These are phyloP conservation scores for Caenorhabditis tropicalis DNA, from an alignment of 1,140 invertebrate species.

Conservation along the genomic window DNA sequence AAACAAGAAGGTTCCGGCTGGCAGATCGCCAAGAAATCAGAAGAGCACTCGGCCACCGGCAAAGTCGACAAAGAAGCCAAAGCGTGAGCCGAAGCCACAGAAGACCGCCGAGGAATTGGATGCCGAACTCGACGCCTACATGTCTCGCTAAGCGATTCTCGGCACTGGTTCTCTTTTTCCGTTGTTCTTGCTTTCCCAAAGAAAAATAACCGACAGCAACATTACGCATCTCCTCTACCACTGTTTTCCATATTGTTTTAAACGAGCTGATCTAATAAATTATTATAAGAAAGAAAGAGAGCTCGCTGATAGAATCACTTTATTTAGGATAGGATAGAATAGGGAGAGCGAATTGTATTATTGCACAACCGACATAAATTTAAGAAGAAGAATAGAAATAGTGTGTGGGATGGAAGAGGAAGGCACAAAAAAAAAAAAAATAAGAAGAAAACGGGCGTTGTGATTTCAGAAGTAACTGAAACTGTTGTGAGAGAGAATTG, in stretches of 20 bases:
- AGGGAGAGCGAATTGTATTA: background rate
- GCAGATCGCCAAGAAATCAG: background rate
- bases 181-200: background rate
- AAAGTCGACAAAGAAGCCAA: background rate
- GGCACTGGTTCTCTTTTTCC: background rate
- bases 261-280: background rate
- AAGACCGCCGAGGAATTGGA: constrained; percentile 54
- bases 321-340: background rate
- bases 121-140: constrained; percentile 56
- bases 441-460: background rate
- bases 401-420: background rate
- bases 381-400: background rate
- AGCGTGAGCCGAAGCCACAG: constrained; percentile 28
- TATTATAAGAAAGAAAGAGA: background rate
- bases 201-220: background rate
- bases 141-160: constrained; percentile 16
- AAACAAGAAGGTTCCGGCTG: background rate
- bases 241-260: background rate
- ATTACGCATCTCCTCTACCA: background rate
- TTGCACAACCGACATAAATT: constrained; percentile 33
- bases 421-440: background rate
- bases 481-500: background rate
- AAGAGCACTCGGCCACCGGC: background rate
- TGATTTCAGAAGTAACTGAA: background rate
- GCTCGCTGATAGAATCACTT: background rate